Base-by-base conservation (phyloP, 2,113 vertebrate species). In the Gavialis gangeticus region DNA sequence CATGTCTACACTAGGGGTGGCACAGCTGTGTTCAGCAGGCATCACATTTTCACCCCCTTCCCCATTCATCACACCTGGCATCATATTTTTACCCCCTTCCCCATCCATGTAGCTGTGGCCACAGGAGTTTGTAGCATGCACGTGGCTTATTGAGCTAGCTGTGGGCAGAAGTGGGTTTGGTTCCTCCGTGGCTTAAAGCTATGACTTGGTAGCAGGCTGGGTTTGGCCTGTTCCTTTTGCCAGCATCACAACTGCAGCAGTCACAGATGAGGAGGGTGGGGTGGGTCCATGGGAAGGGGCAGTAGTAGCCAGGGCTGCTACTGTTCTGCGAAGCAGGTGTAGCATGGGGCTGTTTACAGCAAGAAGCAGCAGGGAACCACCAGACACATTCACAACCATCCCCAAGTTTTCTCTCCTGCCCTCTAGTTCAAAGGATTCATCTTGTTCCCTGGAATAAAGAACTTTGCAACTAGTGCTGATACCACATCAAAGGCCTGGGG, bases 341-440 rank as follows among this genome's bases (percentile, higher is more conserved):
- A 87, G 27, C 90, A 85, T 88, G 76, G 82, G 87, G 78, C 81
- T 92, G 79, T 83, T 85, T 91, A 90, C 88, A 80, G 75, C 87
- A 79, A 78, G 0, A 73, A 96, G 95, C 96, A 96, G 97, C 95
- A 90, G 97, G 97, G 95, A 94, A 91, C 69, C 96, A 84, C 64
- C 93, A 92, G 95, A 91, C 89, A 11, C 96, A 94, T 96, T 98
- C 94, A 88, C 97, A 95, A 57, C 85, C 94, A 78, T 75, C 93
- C 95, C 94, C 91, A 11, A 93, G 58, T 89, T 97, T 95, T 96
- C 95, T 84, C 94, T 95, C 93, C 94, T 87, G 76, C 34, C 75
- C 30, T 75, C 34, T 64, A 95, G 97, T 98, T 98, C 97, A 98
- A 98, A 98, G 97, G 92, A 90, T 2, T 91, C 81, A 92, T 94